phyloP scores from a whole-genome alignment of 2,797 vertebrate species.

The Lacerta agilis region DNA sequence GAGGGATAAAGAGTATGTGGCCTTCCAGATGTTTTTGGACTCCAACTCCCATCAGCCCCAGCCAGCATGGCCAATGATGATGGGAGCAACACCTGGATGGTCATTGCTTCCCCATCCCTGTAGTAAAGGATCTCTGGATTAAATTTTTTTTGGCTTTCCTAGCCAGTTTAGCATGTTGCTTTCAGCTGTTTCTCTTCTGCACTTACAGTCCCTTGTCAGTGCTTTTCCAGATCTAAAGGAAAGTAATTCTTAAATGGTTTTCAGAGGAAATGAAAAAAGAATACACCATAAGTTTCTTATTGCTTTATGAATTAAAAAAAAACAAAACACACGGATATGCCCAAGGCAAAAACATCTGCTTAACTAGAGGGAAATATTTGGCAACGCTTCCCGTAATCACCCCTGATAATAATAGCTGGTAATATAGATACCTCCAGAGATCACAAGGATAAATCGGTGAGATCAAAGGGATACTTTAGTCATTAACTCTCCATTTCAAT shows the following conservation, averaged over 20 bases:
- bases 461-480: conserved; percentile 12
- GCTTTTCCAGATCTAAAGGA: not conserved
- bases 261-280: not conserved
- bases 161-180: not conserved
- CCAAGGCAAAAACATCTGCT: not conserved
- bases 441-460: not conserved
- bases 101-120: too few species aligned
- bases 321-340: not conserved
- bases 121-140: not conserved
- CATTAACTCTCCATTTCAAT: not conserved
- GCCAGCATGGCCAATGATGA: too few species aligned
- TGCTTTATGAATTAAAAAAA: not conserved
- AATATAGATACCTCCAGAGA: conserved; percentile 2
- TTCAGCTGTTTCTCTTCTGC: not conserved
- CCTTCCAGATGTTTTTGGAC: too few species aligned
- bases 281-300: not conserved
- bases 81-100: too few species aligned
- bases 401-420: conserved; percentile 5
- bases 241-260: not conserved
- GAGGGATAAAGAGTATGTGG: too few species aligned
- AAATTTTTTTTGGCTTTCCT: conserved; percentile 10
- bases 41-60: too few species aligned
- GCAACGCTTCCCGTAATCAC: not conserved
- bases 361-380: not conserved
- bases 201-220: not conserved